A percentile compares a stretch with the other conserved stretches of the same genome.
phyloP scores from a whole-genome alignment of 2,113 vertebrate genomes.

The Eublepharis macularius region DNA sequence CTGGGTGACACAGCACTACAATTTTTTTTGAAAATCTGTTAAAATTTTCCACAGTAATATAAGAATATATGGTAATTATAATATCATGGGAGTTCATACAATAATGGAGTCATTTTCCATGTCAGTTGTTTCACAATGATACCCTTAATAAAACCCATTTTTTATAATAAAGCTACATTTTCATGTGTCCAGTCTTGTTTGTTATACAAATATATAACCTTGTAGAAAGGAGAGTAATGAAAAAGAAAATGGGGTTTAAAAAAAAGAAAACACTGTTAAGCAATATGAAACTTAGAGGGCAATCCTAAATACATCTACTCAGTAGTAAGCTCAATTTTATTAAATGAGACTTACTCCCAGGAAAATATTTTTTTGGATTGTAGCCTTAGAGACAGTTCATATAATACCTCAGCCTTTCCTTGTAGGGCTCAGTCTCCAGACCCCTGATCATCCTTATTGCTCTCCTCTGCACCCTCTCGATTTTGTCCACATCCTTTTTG shows the following conservation, averaged over 20 bases:
- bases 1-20: neutral
- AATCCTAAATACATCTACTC: too few relatives aligned
- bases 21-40: neutral
- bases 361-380: too few relatives aligned
- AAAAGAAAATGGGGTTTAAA: neutral
- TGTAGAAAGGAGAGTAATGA: neutral
- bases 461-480: too few relatives aligned
- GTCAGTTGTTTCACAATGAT: neutral
- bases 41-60: neutral
- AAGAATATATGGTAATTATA: neutral
- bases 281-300: too few relatives aligned
- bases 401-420: too few relatives aligned
- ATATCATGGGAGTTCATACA: neutral
- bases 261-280: neutral
- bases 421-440: too few relatives aligned
- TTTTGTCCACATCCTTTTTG: too few relatives aligned
- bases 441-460: too few relatives aligned
- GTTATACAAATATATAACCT: conserved; percentile 1
- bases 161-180: conserved; percentile 1
- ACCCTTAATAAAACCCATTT: neutral
- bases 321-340: too few relatives aligned
- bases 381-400: too few relatives aligned
- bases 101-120: neutral
- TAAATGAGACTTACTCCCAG: too few relatives aligned
- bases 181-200: neutral